Base-by-base conservation (phyloP, 1,140 invertebrate species). In the Adelges cooleyi region DNA sequence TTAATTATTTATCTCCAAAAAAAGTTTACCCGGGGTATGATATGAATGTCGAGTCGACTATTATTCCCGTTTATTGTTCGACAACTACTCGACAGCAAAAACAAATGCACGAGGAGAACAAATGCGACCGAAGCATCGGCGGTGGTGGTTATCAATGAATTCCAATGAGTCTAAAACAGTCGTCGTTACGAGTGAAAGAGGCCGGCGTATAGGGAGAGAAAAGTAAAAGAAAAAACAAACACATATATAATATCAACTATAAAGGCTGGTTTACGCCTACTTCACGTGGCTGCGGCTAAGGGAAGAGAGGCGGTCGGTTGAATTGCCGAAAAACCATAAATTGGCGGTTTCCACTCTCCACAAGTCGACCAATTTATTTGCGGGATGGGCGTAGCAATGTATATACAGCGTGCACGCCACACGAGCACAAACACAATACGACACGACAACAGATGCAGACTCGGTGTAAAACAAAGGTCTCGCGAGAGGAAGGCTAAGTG, bases 381-480 rank as follows among this genome's bases (percentile, higher is more conserved):
- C 40, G 10, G 40, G 33, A 54, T 54, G 38, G 52, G 52, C 52
- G 36, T 33, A 33, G 5, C 5, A 33, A 6, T 6, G 11, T 33
- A 11, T 33, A 33, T 33, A 33, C 29, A 33, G 29, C 29, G 29
- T 33, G 15, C 27, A 62, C 8, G n/a, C 17, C 40, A 10, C 17
- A 29, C 23, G 10, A n/a, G 13, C 54, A n/a, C 54, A 38, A 22
- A 17, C 54, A 59, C 54, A 59, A 62, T 62, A 46, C 56, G 56
- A 62, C 56, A 62, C 56, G 56, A 62, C 56, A 62, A 62, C 56
- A 62, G 56, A 62, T 62, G 56, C 56, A 62, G 54, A 62, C 56
- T 62, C 42, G 40, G 56, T 62, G 56, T 62, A 62, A 62, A 48
- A 62, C 56, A 62, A 62, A 62, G 56, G 56, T 62, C 40, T 42